Percentiles rank a stretch among this genome's conserved stretches.
Evolutionary conservation across 2,888 invertebrate species (phyloP).

Genomic region (Philonicus albiceps): DNA sequence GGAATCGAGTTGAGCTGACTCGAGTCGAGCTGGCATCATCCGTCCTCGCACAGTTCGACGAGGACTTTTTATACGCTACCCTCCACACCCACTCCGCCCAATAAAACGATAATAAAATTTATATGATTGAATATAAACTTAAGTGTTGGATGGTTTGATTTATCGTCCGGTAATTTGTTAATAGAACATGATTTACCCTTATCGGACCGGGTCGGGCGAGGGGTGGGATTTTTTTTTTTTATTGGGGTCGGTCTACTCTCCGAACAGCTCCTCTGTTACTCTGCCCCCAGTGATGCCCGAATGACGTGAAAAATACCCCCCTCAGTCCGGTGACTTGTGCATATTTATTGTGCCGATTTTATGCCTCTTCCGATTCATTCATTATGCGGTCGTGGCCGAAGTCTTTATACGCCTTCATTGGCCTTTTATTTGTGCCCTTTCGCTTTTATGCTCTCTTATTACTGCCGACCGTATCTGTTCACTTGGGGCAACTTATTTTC

Average conservation of each 20-base stretch:
- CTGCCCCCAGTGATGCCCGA: background rate
- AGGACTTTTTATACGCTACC: conserved; percentile 32
- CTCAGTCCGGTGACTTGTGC: conserved; percentile 17
- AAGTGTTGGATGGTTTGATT: conserved; percentile 54
- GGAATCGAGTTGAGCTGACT: background rate
- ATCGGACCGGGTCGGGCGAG: conserved; percentile 6
- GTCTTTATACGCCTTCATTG: background rate
- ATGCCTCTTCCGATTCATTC: conserved; percentile 15
- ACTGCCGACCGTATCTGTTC: background rate
- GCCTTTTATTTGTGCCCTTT: background rate
- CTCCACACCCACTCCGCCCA: conserved; percentile 43
- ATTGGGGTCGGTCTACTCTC: conserved; percentile 44
- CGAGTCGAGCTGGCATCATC: conserved; percentile 6
- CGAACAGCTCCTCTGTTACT: background rate
- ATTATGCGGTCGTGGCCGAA: background rate
- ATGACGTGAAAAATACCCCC: conserved; percentile 32
- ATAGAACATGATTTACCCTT: conserved; percentile 55
- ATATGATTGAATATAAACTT: conserved; percentile 56
- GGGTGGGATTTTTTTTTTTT: too few species aligned
- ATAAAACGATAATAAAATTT: conserved; percentile 56
- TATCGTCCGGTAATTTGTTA: conserved; percentile 55
- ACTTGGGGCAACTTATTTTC: background rate
- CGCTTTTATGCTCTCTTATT: background rate
- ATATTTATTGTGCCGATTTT: conserved; percentile 11
- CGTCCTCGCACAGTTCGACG: conserved; percentile 9